Percentiles rank a stretch among this genome's conserved stretches.
Evolutionary conservation across 1,140 invertebrate genomes (phyloP).

Genomic region (Leptinotarsa lineolata): DNA sequence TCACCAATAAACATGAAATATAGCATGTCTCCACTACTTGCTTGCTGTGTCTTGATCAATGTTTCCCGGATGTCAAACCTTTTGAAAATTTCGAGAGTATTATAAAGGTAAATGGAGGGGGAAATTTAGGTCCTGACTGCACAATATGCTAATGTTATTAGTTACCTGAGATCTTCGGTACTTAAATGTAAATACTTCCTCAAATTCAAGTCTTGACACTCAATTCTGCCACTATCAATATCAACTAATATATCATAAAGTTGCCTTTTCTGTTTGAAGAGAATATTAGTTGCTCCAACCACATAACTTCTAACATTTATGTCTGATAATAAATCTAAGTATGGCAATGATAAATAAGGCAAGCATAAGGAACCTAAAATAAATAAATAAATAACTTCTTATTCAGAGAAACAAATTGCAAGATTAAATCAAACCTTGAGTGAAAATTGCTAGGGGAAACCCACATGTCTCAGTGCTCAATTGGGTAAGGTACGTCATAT

Average conservation of each 20-base stretch:
- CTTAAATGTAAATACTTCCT: conserved; percentile 82
- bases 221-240: conserved; percentile 85
- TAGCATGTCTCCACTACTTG: too few species aligned
- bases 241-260: conserved; percentile 92
- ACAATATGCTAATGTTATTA: too few species aligned
- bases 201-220: conserved; percentile 84
- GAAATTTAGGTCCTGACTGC: too few species aligned
- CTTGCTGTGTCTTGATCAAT: too few species aligned
- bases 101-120: too few species aligned
- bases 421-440: conserved; percentile 64
- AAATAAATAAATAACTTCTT: background rate
- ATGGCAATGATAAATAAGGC: conserved; percentile 94
- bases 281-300: conserved; percentile 95
- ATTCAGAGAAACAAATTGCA: too few species aligned
- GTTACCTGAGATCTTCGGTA: conserved; percentile 80
- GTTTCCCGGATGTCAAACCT: too few species aligned
- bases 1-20: too few species aligned
- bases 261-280: conserved; percentile 95
- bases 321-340: conserved; percentile 90
- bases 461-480: conserved; percentile 78
- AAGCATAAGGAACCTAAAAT: conserved; percentile 79
- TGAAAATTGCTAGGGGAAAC: conserved; percentile 86
- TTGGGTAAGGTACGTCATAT: conserved; percentile 62
- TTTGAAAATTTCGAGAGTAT: too few species aligned
- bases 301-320: conserved; percentile 88